phyloP scores from a whole-genome alignment of 2,113 vertebrate species.

The Lucifuga dentata region DNA sequence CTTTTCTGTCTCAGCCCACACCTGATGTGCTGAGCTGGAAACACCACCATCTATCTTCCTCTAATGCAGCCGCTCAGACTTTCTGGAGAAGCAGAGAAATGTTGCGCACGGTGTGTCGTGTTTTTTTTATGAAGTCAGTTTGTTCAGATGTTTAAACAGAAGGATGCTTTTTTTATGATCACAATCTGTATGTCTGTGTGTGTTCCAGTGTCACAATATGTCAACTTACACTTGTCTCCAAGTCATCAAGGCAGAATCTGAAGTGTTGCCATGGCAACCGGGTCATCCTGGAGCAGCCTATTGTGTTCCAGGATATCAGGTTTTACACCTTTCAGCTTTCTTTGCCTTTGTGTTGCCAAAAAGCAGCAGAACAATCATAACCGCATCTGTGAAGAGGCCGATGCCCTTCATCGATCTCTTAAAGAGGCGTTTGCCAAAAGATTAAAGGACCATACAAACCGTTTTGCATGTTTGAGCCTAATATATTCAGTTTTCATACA shows the following conservation, averaged over 20 bases:
- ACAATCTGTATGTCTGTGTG: background rate
- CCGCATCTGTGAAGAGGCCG: too few relatives aligned
- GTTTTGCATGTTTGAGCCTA: too few relatives aligned
- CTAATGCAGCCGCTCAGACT: constrained; percentile 30
- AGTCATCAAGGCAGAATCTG: too few relatives aligned
- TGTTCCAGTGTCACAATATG: background rate
- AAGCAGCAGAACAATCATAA: constrained; percentile 2
- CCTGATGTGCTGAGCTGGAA: constrained; percentile 35
- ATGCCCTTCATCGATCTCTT: too few relatives aligned
- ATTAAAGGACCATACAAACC: too few relatives aligned
- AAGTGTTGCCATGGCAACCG: too few relatives aligned
- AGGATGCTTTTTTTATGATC: constrained; percentile 24
- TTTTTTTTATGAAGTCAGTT: constrained; percentile 21
- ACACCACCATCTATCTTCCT: constrained; percentile 48
- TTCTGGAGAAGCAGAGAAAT: constrained; percentile 34
- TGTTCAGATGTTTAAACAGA: constrained; percentile 20
- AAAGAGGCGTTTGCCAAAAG: too few relatives aligned
- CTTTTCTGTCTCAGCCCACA: constrained; percentile 50
- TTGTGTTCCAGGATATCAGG: background rate
- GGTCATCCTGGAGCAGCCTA: too few relatives aligned
- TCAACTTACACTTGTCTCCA: constrained; percentile 17
- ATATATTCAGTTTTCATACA: too few relatives aligned
- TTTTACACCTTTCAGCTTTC: background rate
- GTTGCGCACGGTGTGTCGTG: constrained; percentile 20
- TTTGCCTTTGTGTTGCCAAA: background rate